A percentile compares a stretch with the other conserved stretches of the same genome.
Conservation (phyloP, 2,113 vertebrate species). For the Noctilio leporinus region DNA sequence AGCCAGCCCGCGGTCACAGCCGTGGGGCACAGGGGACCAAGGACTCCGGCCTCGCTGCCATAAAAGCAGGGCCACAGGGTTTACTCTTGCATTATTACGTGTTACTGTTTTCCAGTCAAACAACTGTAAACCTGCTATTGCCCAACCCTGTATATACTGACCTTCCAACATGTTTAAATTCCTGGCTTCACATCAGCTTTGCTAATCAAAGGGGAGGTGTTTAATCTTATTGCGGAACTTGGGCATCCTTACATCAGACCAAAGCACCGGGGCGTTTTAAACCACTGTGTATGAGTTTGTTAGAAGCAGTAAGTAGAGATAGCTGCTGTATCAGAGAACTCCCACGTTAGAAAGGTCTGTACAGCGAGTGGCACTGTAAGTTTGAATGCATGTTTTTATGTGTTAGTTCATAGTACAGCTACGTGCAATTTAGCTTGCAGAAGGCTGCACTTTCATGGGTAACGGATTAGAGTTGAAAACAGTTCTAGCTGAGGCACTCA, state of each 20-base stretch:
- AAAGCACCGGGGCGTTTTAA: neutral
- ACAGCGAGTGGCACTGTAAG: neutral
- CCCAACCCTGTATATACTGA: too few relatives aligned
- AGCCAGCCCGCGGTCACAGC: too few relatives aligned
- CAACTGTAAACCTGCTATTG: too few relatives aligned
- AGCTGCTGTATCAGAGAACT: neutral
- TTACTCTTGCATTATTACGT: too few relatives aligned
- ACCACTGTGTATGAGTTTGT: neutral
- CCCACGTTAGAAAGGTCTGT: neutral
- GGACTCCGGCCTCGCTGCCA: neutral
- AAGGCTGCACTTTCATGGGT: neutral
- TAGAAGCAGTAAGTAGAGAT: neutral
- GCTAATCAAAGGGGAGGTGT: neutral
- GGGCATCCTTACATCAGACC: neutral
- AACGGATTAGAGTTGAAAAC: neutral
- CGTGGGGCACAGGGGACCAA: neutral
- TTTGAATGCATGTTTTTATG: neutral
- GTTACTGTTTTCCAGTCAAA: too few relatives aligned
- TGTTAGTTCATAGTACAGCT: neutral
- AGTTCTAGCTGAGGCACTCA: neutral
- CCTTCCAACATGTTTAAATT: neutral
- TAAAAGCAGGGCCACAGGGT: too few relatives aligned
- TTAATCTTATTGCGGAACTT: neutral
- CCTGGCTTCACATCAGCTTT: neutral
- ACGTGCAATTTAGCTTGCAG: neutral